A percentile compares a stretch with the other conserved stretches of the same genome.
Conservation (phyloP, 2,113 vertebrate genomes). For the Otolemur garnettii region DNA sequence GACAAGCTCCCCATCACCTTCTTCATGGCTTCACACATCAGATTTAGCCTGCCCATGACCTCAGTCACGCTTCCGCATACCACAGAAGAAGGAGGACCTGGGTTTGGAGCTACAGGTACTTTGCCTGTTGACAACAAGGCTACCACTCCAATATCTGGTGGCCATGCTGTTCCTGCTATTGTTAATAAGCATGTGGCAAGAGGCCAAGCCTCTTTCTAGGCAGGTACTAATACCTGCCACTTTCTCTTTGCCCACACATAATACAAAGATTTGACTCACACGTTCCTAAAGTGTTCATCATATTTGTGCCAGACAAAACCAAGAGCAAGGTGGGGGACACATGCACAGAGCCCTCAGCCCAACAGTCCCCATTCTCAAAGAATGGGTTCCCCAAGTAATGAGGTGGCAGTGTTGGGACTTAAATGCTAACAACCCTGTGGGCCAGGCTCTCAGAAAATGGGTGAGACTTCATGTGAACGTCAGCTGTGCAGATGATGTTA, state of each 20-base stretch:
- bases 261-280: not conserved
- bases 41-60: conserved; percentile 51
- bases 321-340: not conserved
- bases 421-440: not conserved
- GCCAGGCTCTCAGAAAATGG: not conserved
- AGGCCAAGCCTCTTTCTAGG: no score
- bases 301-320: conserved; percentile 7
- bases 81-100: not conserved
- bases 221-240: not conserved
- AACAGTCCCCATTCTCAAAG: not conserved
- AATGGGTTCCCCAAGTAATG: not conserved
- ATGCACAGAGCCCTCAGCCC: not conserved
- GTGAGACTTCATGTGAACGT: not conserved
- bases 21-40: not conserved
- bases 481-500: not conserved
- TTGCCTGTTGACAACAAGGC: not conserved
- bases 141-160: not conserved
- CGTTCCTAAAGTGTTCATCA: not conserved
- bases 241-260: not conserved
- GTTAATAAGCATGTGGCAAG: not conserved
- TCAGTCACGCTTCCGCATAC: not conserved
- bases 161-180: not conserved
- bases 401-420: not conserved
- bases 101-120: not conserved
- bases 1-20: not conserved